A percentile compares a stretch with the other conserved stretches of the same genome.
These are phyloP conservation scores for Heliocidaris tuberculata DNA, from an alignment of 35 echinoderm and acorn worm species.

Conservation along the genomic window DNA sequence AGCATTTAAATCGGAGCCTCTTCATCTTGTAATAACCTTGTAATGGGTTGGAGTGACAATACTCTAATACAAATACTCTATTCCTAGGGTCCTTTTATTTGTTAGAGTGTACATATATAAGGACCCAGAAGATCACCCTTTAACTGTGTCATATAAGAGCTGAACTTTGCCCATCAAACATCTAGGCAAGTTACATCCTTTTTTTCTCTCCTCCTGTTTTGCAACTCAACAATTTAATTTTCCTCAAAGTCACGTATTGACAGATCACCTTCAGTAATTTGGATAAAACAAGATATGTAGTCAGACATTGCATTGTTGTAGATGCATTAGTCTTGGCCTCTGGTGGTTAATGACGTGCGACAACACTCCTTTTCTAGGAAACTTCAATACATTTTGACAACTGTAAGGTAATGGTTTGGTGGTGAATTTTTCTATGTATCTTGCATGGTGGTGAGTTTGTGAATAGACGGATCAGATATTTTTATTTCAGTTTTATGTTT, in stretches of 20 bases:
- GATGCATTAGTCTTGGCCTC: neutral
- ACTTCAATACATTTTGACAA: neutral
- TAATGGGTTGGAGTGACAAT: neutral
- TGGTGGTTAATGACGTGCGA: neutral
- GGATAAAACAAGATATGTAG: neutral
- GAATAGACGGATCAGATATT: neutral
- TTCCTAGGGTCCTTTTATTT: neutral
- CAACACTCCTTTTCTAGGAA: neutral
- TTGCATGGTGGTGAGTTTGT: neutral
- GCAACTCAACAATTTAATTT: neutral
- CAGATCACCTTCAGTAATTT: neutral
- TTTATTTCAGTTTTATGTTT: neutral
- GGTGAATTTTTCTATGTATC: neutral
- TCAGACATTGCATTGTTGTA: neutral
- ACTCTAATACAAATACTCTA: neutral
- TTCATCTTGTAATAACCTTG: neutral
- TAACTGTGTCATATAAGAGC: neutral
- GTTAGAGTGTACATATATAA: neutral
- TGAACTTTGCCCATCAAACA: neutral
- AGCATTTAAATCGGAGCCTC: too few species aligned
- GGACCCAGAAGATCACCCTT: neutral
- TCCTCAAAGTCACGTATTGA: neutral
- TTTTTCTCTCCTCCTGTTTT: neutral
- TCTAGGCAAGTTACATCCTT: neutral
- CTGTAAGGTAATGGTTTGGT: neutral